Evolutionary conservation across 2,888 invertebrate species (phyloP), one percentile per base, ranked within the genome.

Genomic region (Acronicta aceris): DNA sequence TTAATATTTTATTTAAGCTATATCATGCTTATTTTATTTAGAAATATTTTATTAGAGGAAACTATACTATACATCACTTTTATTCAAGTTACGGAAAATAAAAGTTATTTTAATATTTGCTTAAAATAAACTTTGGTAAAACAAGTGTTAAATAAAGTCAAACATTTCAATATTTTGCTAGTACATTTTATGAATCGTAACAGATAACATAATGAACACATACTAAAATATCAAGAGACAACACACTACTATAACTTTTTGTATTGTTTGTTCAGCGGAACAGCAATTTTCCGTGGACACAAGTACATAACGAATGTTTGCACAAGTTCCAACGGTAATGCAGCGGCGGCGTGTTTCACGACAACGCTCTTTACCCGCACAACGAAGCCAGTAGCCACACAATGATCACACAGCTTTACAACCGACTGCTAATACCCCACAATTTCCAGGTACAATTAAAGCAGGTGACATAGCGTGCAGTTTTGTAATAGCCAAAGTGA

Each of bases 251-350:
- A 58, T 66, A 78, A 65, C 61, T 81, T 81, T 77, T 78, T 72
- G 67, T 74, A 64, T 59, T 67, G 68, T 71, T 76, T 74, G 63
- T 65, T 67, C 59, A 65, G 63, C 62, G 53, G 59, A 56, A 72
- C 60, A 74, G 69, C 77, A 73, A 81, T 82, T 82, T 80, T 76
- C 77, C 65, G 70, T 74, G 76, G 76, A 73, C 75, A 74, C 71
- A 59, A 74, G 72, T 72, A 75, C 72, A 66, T 78, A 82, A 76
- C 77, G 81, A 78, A 81, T 80, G 81, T 82, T 84, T 79, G 79
- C 73, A 67, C 71, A 79, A 78, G 74, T 72, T 80, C 65, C 72
- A 62, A 53, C 65, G 21, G 60, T 78, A 78, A 78, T 75, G 70
- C 70, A 65, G 48, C 41, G 62, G 49, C 58, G 71, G 41, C 64